phyloP scores from a whole-genome alignment of 2,113 vertebrate species.

The Spea bombifrons region DNA sequence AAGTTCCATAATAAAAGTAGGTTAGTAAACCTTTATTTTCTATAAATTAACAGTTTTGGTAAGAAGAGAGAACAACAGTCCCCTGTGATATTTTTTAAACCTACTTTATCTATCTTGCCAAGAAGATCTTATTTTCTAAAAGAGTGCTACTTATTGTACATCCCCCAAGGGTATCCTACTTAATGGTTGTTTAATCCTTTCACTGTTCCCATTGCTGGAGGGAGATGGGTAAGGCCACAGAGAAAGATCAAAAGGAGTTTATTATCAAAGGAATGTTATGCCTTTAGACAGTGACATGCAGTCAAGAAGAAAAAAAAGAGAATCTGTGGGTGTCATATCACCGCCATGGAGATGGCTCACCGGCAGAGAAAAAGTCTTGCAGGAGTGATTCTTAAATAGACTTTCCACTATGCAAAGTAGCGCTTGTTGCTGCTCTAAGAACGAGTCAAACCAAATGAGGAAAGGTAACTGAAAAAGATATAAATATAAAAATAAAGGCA shows the following conservation, averaged over 20 bases:
- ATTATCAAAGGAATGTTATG: slow-evolving; percentile 38
- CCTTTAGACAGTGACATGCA: slow-evolving; percentile 6
- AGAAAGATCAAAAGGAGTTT: slow-evolving; percentile 35
- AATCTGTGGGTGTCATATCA: slow-evolving; percentile 12
- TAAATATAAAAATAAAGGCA: too few species aligned
- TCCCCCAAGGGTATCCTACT: slow-evolving; percentile 22
- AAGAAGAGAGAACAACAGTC: too few species aligned
- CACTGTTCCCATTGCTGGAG: slow-evolving; percentile 19
- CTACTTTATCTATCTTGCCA: neutral
- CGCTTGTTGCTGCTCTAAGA: too few species aligned
- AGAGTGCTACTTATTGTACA: neutral
- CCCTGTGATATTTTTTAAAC: too few species aligned
- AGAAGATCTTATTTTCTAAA: slow-evolving; percentile 13
- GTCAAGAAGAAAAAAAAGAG: neutral
- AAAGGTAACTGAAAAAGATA: too few species aligned
- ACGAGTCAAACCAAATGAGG: too few species aligned
- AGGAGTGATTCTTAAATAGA: too few species aligned
- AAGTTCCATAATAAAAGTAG: too few species aligned
- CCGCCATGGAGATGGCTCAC: neutral
- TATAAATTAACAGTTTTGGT: too few species aligned
- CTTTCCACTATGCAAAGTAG: too few species aligned
- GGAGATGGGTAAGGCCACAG: slow-evolving; percentile 16
- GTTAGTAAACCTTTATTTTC: too few species aligned
- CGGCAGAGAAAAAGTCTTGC: neutral
- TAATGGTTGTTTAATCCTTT: slow-evolving; percentile 37